Conservation (phyloP, 1,140 invertebrate species). For the Samia ricini region DNA sequence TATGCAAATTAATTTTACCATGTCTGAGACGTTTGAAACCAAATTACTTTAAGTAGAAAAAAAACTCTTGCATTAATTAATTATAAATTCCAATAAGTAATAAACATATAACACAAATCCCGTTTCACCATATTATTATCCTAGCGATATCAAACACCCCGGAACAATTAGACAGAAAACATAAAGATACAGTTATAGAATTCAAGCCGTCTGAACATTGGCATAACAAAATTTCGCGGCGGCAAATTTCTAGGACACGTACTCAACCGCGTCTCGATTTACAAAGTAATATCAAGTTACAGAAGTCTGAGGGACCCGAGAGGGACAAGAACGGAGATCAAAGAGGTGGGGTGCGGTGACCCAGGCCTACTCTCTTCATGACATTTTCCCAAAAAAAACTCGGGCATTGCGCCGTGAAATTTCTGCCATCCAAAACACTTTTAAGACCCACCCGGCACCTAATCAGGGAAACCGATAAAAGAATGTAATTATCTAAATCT, state of each 20-base stretch:
- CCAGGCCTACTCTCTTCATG: constrained; percentile 43
- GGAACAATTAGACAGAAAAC: no score
- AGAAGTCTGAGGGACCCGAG: constrained; percentile 30
- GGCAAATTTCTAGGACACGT: constrained; percentile 30
- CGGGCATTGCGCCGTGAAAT: constrained; percentile 45
- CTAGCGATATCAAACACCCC: no score
- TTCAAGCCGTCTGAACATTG: not conserved
- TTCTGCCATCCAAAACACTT: constrained; percentile 47
- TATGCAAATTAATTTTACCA: not conserved
- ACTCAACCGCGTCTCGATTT: constrained; percentile 28
- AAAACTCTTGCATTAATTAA: not conserved
- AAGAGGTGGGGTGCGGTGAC: constrained; percentile 14
- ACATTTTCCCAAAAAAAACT: constrained; percentile 67
- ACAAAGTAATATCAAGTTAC: constrained; percentile 38
- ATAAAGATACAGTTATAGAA: not conserved
- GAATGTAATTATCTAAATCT: constrained; percentile 34
- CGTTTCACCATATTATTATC: not conserved
- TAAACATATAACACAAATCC: not conserved
- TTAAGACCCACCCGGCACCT: constrained; percentile 27
- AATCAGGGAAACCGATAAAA: constrained; percentile 51
- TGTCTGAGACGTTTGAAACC: not conserved
- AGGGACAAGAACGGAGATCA: constrained; percentile 14
- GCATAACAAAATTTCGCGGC: not conserved
- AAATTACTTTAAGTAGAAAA: not conserved
- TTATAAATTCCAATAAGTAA: not conserved